A percentile compares a stretch with the other conserved stretches of the same genome.
These are phyloP conservation scores for Stegastes partitus DNA, from an alignment of 2,113 vertebrate genomes.

Conservation along the genomic window DNA sequence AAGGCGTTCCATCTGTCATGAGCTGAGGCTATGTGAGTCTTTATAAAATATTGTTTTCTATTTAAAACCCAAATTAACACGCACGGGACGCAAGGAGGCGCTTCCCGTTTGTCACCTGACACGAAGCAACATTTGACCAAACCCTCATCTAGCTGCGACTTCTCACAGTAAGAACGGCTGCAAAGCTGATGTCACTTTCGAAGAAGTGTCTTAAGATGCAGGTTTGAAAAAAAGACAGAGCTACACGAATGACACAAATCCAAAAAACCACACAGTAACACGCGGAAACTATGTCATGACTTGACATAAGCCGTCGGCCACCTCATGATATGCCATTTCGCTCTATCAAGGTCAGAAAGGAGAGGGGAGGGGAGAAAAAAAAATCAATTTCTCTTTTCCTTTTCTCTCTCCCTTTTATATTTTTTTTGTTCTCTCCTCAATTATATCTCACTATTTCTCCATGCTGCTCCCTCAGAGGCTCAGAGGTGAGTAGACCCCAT, in stretches of 20 bases:
- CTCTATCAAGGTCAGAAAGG: conserved; percentile 52
- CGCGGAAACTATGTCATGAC: conserved; percentile 1
- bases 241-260: conserved; percentile 21
- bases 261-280: conserved; percentile 3
- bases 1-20: conserved; percentile 14
- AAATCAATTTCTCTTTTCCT: conserved; percentile 27
- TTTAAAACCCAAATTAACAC: conserved; percentile 21
- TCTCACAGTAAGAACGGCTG: not conserved
- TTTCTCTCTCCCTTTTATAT: conserved; percentile 14
- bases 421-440: conserved; percentile 30
- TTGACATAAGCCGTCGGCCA: conserved; percentile 18
- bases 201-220: conserved; percentile 3
- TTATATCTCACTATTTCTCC: conserved; percentile 40
- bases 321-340: conserved; percentile 27
- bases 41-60: conserved; percentile 40
- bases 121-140: not conserved
- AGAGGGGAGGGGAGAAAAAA: conserved; percentile 33
- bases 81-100: not conserved
- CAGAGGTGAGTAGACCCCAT: conserved; percentile 43
- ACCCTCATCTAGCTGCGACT: no score
- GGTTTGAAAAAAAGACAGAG: conserved; percentile 21
- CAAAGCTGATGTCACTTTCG: not conserved
- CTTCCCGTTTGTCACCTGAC: conserved; percentile 8
- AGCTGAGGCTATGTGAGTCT: conserved; percentile 18
- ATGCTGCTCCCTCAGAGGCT: conserved; percentile 24